phyloP scores from a whole-genome alignment of 1,140 invertebrate genomes.

The Drosophila persimilis region DNA sequence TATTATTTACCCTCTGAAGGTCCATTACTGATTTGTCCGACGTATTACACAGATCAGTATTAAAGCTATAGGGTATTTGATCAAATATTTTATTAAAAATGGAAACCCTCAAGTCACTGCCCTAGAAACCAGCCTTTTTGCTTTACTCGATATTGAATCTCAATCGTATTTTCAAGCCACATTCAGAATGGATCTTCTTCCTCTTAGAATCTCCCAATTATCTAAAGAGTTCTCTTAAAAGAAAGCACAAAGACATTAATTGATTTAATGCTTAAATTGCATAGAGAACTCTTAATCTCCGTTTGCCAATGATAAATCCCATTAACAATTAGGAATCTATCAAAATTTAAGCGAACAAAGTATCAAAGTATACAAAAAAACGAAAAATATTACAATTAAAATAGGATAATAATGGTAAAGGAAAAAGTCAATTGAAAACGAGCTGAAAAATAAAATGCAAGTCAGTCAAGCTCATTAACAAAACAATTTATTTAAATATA shows the following conservation, averaged over 20 bases:
- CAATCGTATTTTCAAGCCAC: too few relatives aligned
- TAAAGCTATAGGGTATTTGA: too few relatives aligned
- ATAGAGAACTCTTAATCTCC: slow-evolving; percentile 41
- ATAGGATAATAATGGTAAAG: slow-evolving; percentile 17
- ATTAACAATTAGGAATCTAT: slow-evolving; percentile 18
- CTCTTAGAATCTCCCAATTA: too few relatives aligned
- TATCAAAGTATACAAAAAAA: slow-evolving; percentile 14
- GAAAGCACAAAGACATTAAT: background rate
- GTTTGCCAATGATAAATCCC: slow-evolving; percentile 49
- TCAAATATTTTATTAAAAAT: too few relatives aligned
- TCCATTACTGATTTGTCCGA: too few relatives aligned
- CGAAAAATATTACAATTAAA: slow-evolving; percentile 13
- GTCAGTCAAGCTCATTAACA: slow-evolving; percentile 48
- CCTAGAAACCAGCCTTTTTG: too few relatives aligned
- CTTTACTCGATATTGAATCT: too few relatives aligned
- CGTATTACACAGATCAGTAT: too few relatives aligned
- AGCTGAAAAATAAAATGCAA: slow-evolving; percentile 45
- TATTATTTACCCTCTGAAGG: too few relatives aligned
- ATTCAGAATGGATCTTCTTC: too few relatives aligned
- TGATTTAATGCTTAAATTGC: slow-evolving; percentile 1
- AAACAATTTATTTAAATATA: slow-evolving; percentile 36
- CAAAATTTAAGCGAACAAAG: background rate
- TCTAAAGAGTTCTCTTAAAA: background rate
- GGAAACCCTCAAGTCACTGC: too few relatives aligned
- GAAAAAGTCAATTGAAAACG: slow-evolving; percentile 61